Base-by-base conservation (phyloP, 2,888 invertebrate species). In the Itoplectis maculator region DNA sequence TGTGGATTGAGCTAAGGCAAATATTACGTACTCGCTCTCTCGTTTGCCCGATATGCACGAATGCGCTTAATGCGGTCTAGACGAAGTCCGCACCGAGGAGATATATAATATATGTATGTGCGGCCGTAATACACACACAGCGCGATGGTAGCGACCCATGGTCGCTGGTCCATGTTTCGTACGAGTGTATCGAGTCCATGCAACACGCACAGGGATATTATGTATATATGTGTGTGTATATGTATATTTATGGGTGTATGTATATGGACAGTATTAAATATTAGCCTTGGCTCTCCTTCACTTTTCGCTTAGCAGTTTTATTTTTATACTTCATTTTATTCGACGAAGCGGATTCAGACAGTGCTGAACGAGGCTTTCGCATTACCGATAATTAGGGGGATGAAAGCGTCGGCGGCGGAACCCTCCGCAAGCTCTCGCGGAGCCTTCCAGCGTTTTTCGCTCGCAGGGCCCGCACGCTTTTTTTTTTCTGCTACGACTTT, bases 1-100 rank as follows among this genome's bases (percentile, higher is more conserved):
- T 88, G 89, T 89, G 88, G 88, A 89, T 88, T 85, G 90, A 90
- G 89, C 87, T 90, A 88, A 89, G 89, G 89, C 88, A 90, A 90
- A 90, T 90, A 90, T 89, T 87, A 89, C 87, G 87, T 87, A 86
- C 78, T 75, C 73, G 68, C 69, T 79, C 70, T 84, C 81, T 75
- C 83, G 56, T 73, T 81, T 73, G 65, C 66, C n/a, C 70, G 68
- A 79, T 86, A 86, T 83, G 86, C 86, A 84, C 83, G 83, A 84
- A 86, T 84, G 83, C 83, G 83, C 83, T 84, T 81, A 83, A 83
- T 81, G 83, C 84, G 80, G 82, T 81, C 83, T 80, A 83, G 85
- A 83, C 86, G 61, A 82, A 84, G 80, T 84, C 81, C 76, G 84
- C 65, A 74, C 68, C 79, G 78, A 83, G 77, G 72, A 78, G 73